Percentiles rank a stretch among this genome's conserved stretches.
These are phyloP conservation scores for Lomographa bimaculata DNA, from an alignment of 2,888 invertebrate genomes.

Conservation along the genomic window DNA sequence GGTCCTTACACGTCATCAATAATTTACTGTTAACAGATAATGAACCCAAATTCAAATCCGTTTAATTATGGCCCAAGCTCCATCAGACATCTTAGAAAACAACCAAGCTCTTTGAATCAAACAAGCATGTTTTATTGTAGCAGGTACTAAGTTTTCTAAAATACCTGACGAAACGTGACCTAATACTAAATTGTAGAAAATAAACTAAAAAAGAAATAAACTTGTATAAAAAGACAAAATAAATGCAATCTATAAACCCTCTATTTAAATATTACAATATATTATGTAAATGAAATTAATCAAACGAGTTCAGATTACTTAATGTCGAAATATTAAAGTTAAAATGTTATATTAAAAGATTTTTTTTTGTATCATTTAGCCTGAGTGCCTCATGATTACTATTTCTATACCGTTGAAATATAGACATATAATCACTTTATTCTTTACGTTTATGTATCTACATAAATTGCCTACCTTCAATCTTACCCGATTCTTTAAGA, in stretches of 20 bases:
- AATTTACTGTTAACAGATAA: conserved; percentile 76
- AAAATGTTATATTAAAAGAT: conserved; percentile 55
- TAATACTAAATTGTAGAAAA: conserved; percentile 68
- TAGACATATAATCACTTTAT: conserved; percentile 79
- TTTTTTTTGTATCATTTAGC: conserved; percentile 67
- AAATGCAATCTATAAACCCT: conserved; percentile 81
- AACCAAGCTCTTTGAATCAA: no score
- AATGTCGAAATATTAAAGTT: conserved; percentile 40
- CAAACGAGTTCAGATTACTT: conserved; percentile 63
- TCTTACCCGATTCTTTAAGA: conserved; percentile 59
- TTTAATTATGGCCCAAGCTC: conserved; percentile 39
- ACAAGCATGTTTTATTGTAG: no score
- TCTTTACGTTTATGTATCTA: conserved; percentile 44
- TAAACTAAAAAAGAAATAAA: conserved; percentile 68
- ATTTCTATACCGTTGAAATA: conserved; percentile 83
- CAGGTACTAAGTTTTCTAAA: no score
- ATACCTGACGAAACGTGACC: conserved; percentile 22
- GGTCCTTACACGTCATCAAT: conserved; percentile 10
- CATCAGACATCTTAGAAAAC: conserved; percentile 39
- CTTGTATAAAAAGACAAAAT: conserved; percentile 79
- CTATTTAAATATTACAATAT: conserved; percentile 70
- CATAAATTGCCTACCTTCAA: conserved; percentile 51
- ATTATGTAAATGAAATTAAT: conserved; percentile 70
- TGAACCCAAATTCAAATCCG: conserved; percentile 73
- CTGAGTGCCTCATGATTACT: conserved; percentile 80